Evolutionary conservation across 2,113 vertebrate genomes (phyloP).

Genomic region (Genyomyrus donnyi): DNA sequence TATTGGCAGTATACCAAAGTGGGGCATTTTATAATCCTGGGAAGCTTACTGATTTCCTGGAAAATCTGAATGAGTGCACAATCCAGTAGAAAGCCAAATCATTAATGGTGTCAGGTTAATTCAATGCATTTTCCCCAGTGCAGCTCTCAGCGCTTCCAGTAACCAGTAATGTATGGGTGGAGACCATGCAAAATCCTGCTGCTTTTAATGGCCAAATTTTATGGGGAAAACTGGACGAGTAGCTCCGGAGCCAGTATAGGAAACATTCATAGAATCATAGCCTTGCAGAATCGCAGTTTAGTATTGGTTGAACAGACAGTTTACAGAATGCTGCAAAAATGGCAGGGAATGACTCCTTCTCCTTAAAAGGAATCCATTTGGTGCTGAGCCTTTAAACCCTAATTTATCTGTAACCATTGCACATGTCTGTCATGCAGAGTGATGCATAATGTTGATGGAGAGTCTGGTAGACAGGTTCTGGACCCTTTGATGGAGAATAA

Average conservation of each 20-base stretch:
- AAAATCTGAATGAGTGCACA: slow-evolving; percentile 16
- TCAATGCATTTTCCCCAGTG: neutral
- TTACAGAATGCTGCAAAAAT: neutral
- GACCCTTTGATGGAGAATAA: neutral
- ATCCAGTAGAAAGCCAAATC: neutral
- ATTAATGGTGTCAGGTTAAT: neutral
- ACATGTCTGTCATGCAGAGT: neutral
- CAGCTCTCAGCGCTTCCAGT: neutral
- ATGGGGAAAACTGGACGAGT: neutral
- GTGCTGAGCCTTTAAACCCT: neutral
- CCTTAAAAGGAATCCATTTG: neutral
- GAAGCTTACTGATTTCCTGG: slow-evolving; percentile 4
- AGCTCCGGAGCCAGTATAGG: neutral
- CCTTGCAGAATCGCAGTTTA: neutral
- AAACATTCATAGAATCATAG: neutral
- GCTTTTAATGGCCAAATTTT: neutral
- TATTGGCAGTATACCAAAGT: slow-evolving; percentile 19
- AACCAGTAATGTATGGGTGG: neutral
- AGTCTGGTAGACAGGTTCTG: neutral
- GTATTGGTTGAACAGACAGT: neutral
- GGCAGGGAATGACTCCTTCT: neutral
- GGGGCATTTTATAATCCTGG: slow-evolving; percentile 20
- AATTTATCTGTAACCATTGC: neutral
- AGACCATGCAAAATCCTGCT: neutral
- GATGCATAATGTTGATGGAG: neutral